A percentile compares a stretch with the other conserved stretches of the same genome.
Conservation (phyloP, 2,113 vertebrate genomes). For the Choloepus hoffmanni region DNA sequence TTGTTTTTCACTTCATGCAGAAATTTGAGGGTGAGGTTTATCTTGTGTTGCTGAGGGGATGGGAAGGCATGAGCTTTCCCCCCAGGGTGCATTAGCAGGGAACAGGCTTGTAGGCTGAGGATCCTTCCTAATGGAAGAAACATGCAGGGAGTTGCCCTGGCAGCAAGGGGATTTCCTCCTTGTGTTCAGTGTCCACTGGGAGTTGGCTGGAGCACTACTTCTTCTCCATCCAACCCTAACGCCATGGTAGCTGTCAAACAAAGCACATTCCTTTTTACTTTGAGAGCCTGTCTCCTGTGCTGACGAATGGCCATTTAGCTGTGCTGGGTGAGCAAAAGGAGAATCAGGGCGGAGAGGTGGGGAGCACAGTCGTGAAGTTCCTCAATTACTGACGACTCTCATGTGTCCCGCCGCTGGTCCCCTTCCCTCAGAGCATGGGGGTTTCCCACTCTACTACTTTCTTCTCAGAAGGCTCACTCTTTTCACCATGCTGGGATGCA, state of each 20-base stretch:
- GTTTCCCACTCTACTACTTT: neutral
- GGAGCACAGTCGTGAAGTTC: neutral
- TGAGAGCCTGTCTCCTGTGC: neutral
- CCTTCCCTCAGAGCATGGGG: neutral
- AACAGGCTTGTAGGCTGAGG: neutral
- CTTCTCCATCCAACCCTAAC: neutral
- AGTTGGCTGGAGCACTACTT: neutral
- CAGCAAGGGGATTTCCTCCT: neutral
- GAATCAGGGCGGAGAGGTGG: neutral
- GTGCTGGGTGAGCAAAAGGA: neutral
- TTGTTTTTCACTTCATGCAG: neutral
- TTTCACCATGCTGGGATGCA: neutral
- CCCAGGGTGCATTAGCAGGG: neutral
- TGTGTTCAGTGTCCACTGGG: neutral
- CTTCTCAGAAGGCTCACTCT: neutral
- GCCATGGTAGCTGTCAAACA: neutral
- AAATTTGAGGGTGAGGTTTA: neutral
- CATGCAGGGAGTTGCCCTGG: neutral
- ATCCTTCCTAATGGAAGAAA: neutral
- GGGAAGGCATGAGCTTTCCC: neutral
- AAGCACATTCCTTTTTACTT: neutral
- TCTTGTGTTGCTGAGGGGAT: neutral
- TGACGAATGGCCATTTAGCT: neutral
- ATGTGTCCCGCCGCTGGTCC: neutral
- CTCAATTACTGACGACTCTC: too few relatives aligned